phyloP scores from a whole-genome alignment of 2,888 invertebrate genomes.

The Chaetoderma sp. region DNA sequence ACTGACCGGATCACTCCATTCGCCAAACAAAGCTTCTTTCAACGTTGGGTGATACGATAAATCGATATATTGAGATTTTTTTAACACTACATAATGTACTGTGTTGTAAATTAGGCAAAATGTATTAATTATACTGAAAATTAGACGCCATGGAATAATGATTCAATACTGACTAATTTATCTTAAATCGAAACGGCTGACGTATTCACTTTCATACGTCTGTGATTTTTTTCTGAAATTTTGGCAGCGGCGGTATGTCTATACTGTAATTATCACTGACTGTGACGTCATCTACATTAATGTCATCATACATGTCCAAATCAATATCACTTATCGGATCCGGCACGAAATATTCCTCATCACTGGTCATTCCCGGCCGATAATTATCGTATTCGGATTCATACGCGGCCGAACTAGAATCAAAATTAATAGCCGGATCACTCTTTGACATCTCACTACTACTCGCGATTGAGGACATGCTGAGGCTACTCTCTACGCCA shows the following conservation, averaged over 20 bases:
- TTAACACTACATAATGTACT: no score
- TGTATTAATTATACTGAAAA: no score
- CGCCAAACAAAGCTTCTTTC: no score
- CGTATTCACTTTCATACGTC: slow-evolving; percentile 57
- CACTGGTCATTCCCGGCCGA: slow-evolving; percentile 71
- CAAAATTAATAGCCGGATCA: slow-evolving; percentile 64
- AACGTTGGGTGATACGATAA: no score
- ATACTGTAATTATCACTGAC: slow-evolving; percentile 65
- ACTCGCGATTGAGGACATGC: slow-evolving; percentile 63
- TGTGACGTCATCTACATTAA: slow-evolving; percentile 65
- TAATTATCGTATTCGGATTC: slow-evolving; percentile 81
- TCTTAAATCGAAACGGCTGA: no score
- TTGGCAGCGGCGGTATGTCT: slow-evolving; percentile 59
- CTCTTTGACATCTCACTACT: slow-evolving; percentile 67
- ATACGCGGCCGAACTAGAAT: slow-evolving; percentile 75
- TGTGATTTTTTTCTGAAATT: slow-evolving; percentile 55
- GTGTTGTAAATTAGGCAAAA: no score
- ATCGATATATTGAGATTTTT: no score
- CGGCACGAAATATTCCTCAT: slow-evolving; percentile 68
- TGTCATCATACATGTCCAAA: slow-evolving; percentile 66
- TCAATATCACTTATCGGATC: slow-evolving; percentile 68
- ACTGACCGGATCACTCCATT: no score
- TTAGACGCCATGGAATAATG: no score
- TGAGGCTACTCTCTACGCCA: slow-evolving; percentile 66
- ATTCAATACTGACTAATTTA: no score